These are phyloP conservation scores for Periparus ater DNA, from an alignment of 2,797 vertebrate species.

Conservation along the genomic window DNA sequence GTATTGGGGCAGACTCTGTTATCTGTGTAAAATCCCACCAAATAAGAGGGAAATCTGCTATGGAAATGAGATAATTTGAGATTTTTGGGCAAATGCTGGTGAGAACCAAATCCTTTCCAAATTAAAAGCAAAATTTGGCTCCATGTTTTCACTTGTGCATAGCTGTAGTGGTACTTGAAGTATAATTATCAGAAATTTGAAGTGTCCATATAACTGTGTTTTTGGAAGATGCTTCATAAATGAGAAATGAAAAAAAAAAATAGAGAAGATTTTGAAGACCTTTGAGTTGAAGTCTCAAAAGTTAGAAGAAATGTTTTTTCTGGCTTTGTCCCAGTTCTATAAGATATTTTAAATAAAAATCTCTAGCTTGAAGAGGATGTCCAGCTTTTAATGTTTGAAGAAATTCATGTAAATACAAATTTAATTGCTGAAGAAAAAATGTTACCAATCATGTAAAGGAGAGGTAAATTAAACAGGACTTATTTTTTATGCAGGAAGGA, in stretches of 20 bases:
- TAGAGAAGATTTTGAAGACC: background rate
- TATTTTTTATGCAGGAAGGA: background rate
- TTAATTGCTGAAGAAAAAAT: constrained; percentile 22
- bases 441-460: background rate
- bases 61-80: background rate
- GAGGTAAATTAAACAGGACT: background rate
- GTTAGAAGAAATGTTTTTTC: background rate
- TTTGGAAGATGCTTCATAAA: background rate
- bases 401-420: background rate
- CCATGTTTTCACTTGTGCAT: background rate
- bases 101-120: background rate
- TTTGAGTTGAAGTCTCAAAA: background rate
- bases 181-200: background rate
- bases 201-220: background rate
- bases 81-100: background rate
- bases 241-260: background rate
- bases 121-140: background rate
- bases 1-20: background rate
- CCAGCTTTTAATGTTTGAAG: background rate
- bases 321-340: background rate
- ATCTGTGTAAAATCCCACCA: background rate
- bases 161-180: background rate
- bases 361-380: background rate
- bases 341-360: background rate
- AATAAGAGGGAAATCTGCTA: background rate